Conservation (phyloP, 2,797 vertebrate genomes). For the Cottoperca gobio region DNA sequence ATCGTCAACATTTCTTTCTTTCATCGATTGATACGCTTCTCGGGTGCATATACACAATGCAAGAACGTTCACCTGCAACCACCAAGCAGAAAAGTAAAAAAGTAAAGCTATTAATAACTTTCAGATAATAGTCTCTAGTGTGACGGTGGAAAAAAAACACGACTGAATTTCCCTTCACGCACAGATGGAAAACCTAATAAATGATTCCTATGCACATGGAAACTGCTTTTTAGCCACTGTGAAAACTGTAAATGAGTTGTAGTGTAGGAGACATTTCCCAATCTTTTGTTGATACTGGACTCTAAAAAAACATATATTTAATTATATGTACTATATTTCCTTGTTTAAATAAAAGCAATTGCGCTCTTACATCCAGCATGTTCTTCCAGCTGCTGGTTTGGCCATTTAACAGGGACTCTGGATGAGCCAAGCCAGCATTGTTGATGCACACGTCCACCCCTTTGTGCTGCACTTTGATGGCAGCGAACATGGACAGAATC, state of each 20-base stretch:
- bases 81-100: not conserved
- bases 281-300: not conserved
- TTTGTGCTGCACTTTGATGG: conserved; percentile 86
- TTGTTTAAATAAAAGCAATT: not conserved
- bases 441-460: conserved; percentile 94
- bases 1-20: conserved; percentile 89
- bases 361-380: conserved; percentile 89
- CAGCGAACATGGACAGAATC: conserved; percentile 91
- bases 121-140: not conserved
- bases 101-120: not conserved
- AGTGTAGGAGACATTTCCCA: not conserved
- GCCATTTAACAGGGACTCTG: conserved; percentile 86
- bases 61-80: conserved; percentile 88
- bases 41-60: conserved; percentile 89
- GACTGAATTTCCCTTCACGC: not conserved
- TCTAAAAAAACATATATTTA: not conserved
- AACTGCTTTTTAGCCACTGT: not conserved
- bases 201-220: not conserved
- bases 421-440: conserved; percentile 88
- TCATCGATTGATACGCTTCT: conserved; percentile 93
- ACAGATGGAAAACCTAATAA: not conserved
- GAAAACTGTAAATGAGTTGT: not conserved
- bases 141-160: not conserved
- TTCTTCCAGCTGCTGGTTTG: conserved; percentile 88
- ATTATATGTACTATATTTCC: not conserved